Evolutionary conservation across 2,888 invertebrate species (phyloP).

Genomic region (Antheraea assamensis): DNA sequence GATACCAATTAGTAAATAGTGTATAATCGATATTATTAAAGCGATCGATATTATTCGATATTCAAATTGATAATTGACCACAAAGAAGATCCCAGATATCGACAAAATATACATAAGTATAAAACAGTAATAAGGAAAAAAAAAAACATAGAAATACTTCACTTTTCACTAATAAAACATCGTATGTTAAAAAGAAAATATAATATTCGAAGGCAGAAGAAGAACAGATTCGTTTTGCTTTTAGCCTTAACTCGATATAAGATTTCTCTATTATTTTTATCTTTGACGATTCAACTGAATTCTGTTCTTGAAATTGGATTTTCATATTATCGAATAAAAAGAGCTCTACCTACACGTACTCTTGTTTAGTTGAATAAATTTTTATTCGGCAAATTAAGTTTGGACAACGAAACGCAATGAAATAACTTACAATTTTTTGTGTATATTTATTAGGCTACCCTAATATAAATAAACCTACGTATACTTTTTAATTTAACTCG

Average conservation of each 20-base stretch:
- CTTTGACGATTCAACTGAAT: slow-evolving; percentile 6
- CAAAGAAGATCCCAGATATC: no score
- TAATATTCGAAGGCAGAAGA: background rate
- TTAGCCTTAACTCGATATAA: background rate
- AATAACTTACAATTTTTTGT: background rate
- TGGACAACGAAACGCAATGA: background rate
- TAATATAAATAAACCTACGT: background rate
- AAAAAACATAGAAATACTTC: background rate
- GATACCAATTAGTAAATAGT: no score
- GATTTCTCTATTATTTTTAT: slow-evolving; percentile 7
- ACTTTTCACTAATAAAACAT: background rate
- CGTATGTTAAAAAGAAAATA: background rate
- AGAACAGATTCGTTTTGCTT: background rate
- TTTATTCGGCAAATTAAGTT: background rate
- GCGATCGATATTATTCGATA: no score
- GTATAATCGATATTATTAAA: no score
- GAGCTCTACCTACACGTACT: background rate
- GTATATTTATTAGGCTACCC: background rate
- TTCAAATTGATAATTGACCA: no score
- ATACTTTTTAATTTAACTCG: background rate
- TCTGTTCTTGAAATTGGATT: background rate
- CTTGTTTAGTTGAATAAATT: background rate
- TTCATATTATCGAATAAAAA: slow-evolving; percentile 1
- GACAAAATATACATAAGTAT: background rate
- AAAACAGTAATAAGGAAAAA: no score